Conservation (phyloP, 2,113 vertebrate species). For the Fulmarus glacialis region DNA sequence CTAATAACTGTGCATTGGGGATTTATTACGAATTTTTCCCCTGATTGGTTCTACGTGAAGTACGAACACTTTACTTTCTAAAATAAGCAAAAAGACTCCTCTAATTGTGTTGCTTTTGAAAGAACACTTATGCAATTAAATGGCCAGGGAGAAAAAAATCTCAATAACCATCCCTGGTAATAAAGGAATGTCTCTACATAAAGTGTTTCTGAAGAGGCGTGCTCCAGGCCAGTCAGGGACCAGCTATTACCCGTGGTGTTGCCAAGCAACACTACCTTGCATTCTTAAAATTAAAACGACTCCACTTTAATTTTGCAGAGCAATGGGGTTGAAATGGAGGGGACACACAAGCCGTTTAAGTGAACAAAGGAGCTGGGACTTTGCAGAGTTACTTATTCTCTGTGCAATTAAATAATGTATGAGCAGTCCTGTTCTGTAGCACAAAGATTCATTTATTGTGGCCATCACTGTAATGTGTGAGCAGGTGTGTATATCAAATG, state of each 20-base stretch:
- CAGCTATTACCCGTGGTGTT: not conserved
- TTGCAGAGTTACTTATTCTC: not conserved
- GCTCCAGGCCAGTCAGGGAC: not conserved
- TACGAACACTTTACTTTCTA: not conserved
- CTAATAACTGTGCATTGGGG: not conserved
- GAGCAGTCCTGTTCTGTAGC: not conserved
- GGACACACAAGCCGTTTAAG: not conserved
- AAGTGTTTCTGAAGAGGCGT: not conserved
- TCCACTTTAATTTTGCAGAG: not conserved
- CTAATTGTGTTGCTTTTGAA: not conserved
- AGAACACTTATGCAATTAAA: not conserved
- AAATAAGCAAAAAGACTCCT: not conserved
- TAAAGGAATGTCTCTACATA: not conserved
- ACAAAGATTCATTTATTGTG: not conserved
- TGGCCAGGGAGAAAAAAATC: not conserved
- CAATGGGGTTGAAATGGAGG: not conserved
- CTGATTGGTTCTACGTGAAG: not conserved
- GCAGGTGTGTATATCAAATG: not conserved
- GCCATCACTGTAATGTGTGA: not conserved
- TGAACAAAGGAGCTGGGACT: not conserved
- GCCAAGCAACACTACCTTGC: conserved; percentile 42
- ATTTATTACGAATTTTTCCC: not conserved
- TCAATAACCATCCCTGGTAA: not conserved
- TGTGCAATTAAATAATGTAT: not conserved
- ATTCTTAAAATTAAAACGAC: conserved; percentile 27